These are phyloP conservation scores for Rhyzopertha dominica DNA, from an alignment of 1,140 invertebrate genomes.

Conservation along the genomic window DNA sequence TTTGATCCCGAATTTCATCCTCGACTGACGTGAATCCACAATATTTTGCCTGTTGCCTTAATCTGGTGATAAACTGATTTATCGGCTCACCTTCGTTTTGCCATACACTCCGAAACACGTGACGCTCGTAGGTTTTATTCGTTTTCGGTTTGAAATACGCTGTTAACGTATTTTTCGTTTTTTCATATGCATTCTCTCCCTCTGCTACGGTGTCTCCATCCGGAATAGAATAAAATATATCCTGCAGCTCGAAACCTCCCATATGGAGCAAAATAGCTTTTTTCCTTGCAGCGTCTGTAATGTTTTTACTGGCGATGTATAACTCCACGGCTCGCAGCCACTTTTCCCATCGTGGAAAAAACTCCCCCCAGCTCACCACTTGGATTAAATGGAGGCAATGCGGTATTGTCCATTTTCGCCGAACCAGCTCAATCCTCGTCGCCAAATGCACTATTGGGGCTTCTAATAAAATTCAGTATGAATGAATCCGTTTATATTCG, in stretches of 20 bases:
- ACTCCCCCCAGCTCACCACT: too few species aligned
- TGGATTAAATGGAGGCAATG: too few species aligned
- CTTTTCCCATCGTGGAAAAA: conserved; percentile 1
- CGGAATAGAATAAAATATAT: background rate
- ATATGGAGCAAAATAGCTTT: background rate
- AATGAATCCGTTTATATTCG: too few species aligned
- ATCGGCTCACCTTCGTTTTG: background rate
- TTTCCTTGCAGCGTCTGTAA: background rate
- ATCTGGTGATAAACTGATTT: conserved; percentile 1
- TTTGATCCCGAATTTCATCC: background rate
- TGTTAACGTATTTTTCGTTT: background rate
- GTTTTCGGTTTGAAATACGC: background rate
- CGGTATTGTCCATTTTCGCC: too few species aligned
- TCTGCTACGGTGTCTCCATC: background rate
- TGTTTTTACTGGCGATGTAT: background rate
- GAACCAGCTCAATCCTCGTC: too few species aligned
- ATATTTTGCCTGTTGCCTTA: background rate
- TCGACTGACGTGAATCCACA: background rate
- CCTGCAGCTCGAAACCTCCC: background rate
- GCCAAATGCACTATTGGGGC: too few species aligned
- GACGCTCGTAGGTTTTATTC: background rate
- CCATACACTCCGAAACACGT: background rate
- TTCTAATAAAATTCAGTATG: too few species aligned
- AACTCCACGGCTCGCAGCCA: background rate
- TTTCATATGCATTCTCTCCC: too few species aligned